Evolutionary conservation across 2,888 invertebrate species (phyloP).

Genomic region (Lithophane socia): DNA sequence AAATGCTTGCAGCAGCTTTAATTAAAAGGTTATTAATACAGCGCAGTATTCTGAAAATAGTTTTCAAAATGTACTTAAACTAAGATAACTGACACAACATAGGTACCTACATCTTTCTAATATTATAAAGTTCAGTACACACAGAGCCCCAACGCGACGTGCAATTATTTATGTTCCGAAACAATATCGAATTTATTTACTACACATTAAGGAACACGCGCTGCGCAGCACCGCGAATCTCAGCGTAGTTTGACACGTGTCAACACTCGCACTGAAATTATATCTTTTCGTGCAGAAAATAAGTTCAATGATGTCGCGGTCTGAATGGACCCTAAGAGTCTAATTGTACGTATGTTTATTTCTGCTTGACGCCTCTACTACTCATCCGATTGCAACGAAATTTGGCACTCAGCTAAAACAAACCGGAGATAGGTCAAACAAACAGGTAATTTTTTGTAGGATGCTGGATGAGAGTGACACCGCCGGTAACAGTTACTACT

Average conservation of each 20-base stretch:
- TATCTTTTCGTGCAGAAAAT: too few relatives aligned
- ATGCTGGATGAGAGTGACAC: not conserved
- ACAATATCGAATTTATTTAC: too few relatives aligned
- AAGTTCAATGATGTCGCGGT: too few relatives aligned
- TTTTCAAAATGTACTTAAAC: not conserved
- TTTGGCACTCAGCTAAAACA: not conserved
- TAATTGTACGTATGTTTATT: not conserved
- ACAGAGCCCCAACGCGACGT: too few relatives aligned
- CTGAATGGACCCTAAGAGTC: too few relatives aligned
- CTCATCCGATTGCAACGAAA: not conserved
- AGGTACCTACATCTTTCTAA: not conserved
- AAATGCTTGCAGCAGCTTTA: constrained; percentile 19
- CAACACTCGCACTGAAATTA: too few relatives aligned
- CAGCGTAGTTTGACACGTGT: too few relatives aligned
- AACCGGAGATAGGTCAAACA: not conserved
- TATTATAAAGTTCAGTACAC: not conserved
- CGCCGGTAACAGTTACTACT: not conserved
- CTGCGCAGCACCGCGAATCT: too few relatives aligned
- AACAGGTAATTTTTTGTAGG: not conserved
- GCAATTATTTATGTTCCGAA: too few relatives aligned
- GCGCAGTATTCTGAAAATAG: constrained; percentile 2
- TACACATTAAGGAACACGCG: too few relatives aligned
- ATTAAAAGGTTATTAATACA: not conserved
- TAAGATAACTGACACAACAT: not conserved
- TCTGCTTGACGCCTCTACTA: not conserved